Evolutionary conservation across 2,113 vertebrate genomes (phyloP).

Genomic region (Cryptotis parvus): DNA sequence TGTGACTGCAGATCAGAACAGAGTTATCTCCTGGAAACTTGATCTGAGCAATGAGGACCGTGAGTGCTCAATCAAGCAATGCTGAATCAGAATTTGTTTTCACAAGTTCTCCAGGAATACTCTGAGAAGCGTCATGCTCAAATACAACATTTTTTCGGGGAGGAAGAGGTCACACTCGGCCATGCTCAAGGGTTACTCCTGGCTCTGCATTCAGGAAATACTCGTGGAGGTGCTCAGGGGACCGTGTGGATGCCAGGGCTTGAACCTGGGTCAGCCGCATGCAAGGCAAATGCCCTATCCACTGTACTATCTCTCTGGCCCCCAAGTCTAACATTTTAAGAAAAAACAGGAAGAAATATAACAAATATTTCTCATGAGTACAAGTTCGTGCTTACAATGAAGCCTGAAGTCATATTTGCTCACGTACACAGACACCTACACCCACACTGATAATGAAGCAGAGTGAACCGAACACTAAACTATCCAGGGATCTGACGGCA

Average conservation of each 20-base stretch:
- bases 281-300: too few relatives aligned
- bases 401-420: neutral
- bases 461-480: neutral
- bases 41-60: neutral
- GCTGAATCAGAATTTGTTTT: slow-evolving; percentile 26
- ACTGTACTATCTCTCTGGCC: too few relatives aligned
- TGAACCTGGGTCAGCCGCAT: too few relatives aligned
- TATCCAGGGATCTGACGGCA: neutral
- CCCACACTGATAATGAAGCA: neutral
- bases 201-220: too few relatives aligned
- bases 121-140: neutral
- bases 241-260: too few relatives aligned
- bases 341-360: neutral
- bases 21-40: neutral
- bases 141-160: neutral
- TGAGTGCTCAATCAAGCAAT: neutral
- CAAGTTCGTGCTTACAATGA: neutral
- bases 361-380: neutral
- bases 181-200: too few relatives aligned
- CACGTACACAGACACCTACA: neutral
- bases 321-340: neutral
- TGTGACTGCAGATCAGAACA: neutral
- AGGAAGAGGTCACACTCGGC: too few relatives aligned
- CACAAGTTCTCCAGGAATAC: neutral
- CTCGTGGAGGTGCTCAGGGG: too few relatives aligned